Base-by-base conservation (phyloP, 2,797 vertebrate species). In the Apogon talboti region DNA sequence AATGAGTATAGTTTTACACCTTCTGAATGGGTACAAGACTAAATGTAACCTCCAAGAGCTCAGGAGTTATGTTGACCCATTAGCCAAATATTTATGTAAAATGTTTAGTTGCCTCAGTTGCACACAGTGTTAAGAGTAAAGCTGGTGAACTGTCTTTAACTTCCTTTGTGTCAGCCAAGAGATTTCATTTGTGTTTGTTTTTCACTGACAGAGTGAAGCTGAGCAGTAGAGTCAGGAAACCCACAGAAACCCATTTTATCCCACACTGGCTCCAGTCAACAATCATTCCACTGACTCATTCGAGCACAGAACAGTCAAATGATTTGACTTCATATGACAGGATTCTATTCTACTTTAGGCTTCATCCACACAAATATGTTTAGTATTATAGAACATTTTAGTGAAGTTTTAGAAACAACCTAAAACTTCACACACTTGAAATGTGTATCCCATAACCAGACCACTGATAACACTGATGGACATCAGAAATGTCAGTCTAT, bases 161-260 rank as follows among this genome's bases (percentile, higher is more conserved):
- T 13, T 41, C 14, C 51, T 49, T 50, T 50, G 45, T 35, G 10
- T 49, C 40, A 43, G 35, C 42, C 42, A 42, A 30, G n/a, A 57
- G 3, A 51, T 57, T 52, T 42, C 41, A 47, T 71, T 65, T 61
- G 30, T 14, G 48, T 59, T 67, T 74, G 50, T 18, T 28, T 68
- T 69, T 58, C 57, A 57, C 35, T 55, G 55, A 48, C 48, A 41
- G 24, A 42, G 37, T 33, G 21, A 41, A 61, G 62, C 46, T 37
- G 43, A 33, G 55, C 53, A 45, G 33, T 28, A 10, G 43, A 70
- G 30, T 55, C 57, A 54, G 58, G 40, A 62, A 71, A 56, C 52
- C 59, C 50, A 50, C 50, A 67, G 64, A 65, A 69, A 66, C 44
- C 40, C 37, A 52, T 57, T 63, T 33, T 58, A 46, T 62, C 66